phyloP scores from a whole-genome alignment of 2,113 vertebrate genomes.

The Alethe diademata region DNA sequence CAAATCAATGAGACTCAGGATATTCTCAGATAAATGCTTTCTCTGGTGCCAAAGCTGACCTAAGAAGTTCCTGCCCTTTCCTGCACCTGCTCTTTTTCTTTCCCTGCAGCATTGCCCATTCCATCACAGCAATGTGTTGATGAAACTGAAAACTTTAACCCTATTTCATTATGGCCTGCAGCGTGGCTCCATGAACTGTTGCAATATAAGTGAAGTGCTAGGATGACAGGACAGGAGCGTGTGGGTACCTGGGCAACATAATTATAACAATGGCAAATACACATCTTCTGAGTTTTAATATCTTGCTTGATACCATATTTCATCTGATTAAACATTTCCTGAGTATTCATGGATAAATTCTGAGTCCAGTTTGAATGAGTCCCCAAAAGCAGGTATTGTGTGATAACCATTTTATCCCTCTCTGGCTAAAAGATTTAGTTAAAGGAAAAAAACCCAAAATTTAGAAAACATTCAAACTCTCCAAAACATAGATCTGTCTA shows the following conservation, averaged over 20 bases:
- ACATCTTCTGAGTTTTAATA: neutral
- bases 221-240: fast-evolving
- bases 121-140: neutral
- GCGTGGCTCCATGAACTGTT: neutral
- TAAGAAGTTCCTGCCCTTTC: conserved; percentile 14
- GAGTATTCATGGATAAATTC: neutral
- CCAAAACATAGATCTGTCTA: neutral
- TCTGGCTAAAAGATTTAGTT: neutral
- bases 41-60: conserved; percentile 8
- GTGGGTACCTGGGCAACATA: neutral
- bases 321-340: neutral
- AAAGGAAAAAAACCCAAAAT: neutral
- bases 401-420: neutral
- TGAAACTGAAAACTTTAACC: conserved; percentile 15
- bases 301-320: neutral
- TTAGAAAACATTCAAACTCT: neutral
- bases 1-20: conserved; percentile 31
- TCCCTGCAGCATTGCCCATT: neutral
- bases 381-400: neutral
- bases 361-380: neutral
- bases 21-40: conserved; percentile 18
- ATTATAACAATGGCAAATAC: neutral
- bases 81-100: conserved; percentile 26
- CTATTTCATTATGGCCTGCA: neutral
- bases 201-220: neutral